Base-by-base conservation (phyloP, 2,797 vertebrate species). In the Typhlichthys eigenmanni region DNA sequence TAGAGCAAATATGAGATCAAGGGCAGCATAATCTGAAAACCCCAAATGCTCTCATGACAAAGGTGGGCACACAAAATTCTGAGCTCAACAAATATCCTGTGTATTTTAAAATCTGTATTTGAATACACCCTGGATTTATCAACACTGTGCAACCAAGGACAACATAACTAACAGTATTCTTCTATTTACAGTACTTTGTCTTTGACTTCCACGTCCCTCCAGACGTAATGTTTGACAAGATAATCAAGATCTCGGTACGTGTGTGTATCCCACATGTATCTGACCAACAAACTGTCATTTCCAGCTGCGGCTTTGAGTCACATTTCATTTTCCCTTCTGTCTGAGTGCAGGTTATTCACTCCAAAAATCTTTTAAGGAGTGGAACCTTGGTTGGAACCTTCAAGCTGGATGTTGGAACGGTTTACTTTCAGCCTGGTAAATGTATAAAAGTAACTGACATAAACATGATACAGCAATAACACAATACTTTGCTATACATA, bases 221-320 rank as follows among this genome's bases (percentile, higher is more conserved):
- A 0, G 94, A 99, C 0, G 94, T 98, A 80, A 96, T 99, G 95
- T 99, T 98, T 0, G 97, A 99, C 90, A 98, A 98, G 88, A 95
- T 99, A 87, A 93, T 99, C 91, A 98, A 95, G 80, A 85, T 98
- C 50, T 99, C 97, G 0, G 97, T 99, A 82, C 97, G 96, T 93
- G 49, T 24, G 2, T 0, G 0, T 7, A 2, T 2, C 5, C 29
- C 46, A 38, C 8, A 38, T 38, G 34, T 9, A 38, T 6, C 34
- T 38, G 8, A 38, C 34, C 34, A 38, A 38, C 34, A 38, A 38
- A 38, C 34, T 38, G 34, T 38, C 8, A 29, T 38, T 9, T 38
- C 34, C 8, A 38, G 34, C 34, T 38, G 34, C 8, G 8, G 34
- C 3, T 38, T 38, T 38, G 34, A 38, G 34, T 61, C 58, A 60